Conservation (phyloP, 1,140 invertebrate species). For the Odontomachus brunneus region DNA sequence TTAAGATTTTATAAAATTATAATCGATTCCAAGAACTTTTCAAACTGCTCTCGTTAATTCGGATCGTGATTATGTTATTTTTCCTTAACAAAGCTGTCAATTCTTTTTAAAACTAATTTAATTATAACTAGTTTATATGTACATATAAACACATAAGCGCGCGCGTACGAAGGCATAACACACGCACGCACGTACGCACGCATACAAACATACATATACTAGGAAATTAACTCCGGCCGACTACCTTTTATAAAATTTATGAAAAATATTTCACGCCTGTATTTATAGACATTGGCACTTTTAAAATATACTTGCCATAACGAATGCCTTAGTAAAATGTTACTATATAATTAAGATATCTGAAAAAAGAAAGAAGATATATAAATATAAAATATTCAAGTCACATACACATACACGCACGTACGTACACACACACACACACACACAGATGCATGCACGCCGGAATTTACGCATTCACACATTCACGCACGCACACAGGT, state of each 20-base stretch:
- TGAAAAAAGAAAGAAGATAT: slow-evolving; percentile 45
- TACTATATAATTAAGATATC: slow-evolving; percentile 72
- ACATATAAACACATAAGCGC: not conserved
- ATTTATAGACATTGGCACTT: slow-evolving; percentile 73
- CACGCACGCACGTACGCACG: not conserved
- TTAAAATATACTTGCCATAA: slow-evolving; percentile 76
- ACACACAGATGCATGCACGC: slow-evolving; percentile 37
- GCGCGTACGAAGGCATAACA: slow-evolving; percentile 9
- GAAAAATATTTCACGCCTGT: slow-evolving; percentile 71
- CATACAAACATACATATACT: slow-evolving; percentile 40
- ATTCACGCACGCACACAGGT: no score
- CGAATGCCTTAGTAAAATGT: slow-evolving; percentile 74
- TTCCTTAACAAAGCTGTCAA: slow-evolving; percentile 27
- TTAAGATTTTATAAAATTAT: no score
- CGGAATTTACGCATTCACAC: no score
- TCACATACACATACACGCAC: not conserved
- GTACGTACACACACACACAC: slow-evolving; percentile 63
- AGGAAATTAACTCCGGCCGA: slow-evolving; percentile 66
- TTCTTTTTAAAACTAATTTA: slow-evolving; percentile 53
- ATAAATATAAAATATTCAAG: slow-evolving; percentile 64
- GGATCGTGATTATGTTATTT: slow-evolving; percentile 43
- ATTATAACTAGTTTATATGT: slow-evolving; percentile 50
- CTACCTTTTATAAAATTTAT: slow-evolving; percentile 73
- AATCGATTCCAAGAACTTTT: no score
- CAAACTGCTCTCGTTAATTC: no score